These are phyloP conservation scores for Chaetura pelagica DNA, from an alignment of 2,113 vertebrate genomes.

Conservation along the genomic window DNA sequence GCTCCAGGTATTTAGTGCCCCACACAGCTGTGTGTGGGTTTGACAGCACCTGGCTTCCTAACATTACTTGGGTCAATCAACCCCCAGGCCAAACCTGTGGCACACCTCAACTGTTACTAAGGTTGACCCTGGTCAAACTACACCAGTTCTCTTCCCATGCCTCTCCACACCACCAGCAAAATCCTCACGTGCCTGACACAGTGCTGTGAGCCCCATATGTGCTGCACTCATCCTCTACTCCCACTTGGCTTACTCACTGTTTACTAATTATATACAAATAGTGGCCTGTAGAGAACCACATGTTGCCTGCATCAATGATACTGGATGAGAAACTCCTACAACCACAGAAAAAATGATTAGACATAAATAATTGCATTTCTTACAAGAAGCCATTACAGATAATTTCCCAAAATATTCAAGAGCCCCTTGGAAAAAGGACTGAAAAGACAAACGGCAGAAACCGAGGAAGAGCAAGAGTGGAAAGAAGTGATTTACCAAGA, in stretches of 20 bases:
- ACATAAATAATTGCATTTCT: not conserved
- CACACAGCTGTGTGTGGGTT: not conserved
- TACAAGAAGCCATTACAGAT: not conserved
- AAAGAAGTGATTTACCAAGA: not conserved
- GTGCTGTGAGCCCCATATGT: fast-evolving
- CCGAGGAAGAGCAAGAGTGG: not conserved
- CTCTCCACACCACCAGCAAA: not conserved
- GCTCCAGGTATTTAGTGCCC: not conserved
- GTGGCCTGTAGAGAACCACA: not conserved
- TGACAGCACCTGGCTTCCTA: not conserved
- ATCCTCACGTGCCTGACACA: not conserved
- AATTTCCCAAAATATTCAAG: not conserved
- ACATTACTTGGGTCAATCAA: not conserved
- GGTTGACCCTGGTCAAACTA: not conserved
- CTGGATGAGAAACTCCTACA: not conserved
- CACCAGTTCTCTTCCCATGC: not conserved
- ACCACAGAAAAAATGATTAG: not conserved
- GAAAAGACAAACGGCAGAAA: not conserved
- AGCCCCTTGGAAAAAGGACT: not conserved
- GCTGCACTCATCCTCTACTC: not conserved
- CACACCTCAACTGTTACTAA: not conserved
- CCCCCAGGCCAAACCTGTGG: not conserved
- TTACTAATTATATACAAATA: not conserved
- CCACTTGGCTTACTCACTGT: fast-evolving
- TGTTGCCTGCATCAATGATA: not conserved